Base-by-base conservation (phyloP, 2,113 vertebrate species). In the Sander vitreus region DNA sequence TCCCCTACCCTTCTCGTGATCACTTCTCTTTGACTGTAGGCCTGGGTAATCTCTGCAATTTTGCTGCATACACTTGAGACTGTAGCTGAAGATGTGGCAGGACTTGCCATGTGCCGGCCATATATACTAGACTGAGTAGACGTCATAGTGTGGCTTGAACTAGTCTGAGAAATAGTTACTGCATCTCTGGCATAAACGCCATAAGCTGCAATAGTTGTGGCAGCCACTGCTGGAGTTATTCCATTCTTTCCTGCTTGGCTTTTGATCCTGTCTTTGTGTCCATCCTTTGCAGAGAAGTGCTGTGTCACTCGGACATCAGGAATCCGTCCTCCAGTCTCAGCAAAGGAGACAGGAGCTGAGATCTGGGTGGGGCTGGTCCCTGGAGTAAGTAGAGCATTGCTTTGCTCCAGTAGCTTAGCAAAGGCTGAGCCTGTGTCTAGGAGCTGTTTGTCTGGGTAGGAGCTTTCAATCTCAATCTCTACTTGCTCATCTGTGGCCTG, bases 321-420 rank as follows among this genome's bases (percentile, higher is more conserved):
- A 88, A 99, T 97, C 25, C 93, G 88, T 0, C 94, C 91, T 62
- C 88, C 93, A 36, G 93, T 94, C 84, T 95, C 95, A 51, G 92
- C 93, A 72, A 99, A 99, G 36, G 97, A 97, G 59, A 98, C 95
- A 0, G 98, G 98, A 58, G 98, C 97, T 0, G 97, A 96, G 0
- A 97, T 94, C 90, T 99, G 98, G 0, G 98, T 99, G 58, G 98
- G 98, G 53, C 98, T 99, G 62, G 98, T 99, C 2, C 98, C 98
- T 1, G 98, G 98, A 63, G 98, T 99, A 19, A 96, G 55, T 7
- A 95, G 93, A 73, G 95, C 93, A 83, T 94, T 96, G 83, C 94
- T 96, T 84, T 96, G 95, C 71, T 96, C 95, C 23, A 96, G 84
- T 16, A 96, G 85, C 76, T 96, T 96, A 65, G 94, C 92, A 86